Percentiles rank a stretch among this genome's conserved stretches.
Evolutionary conservation across 1,140 invertebrate species (phyloP).

Genomic region (Leptonema lineaticorne): DNA sequence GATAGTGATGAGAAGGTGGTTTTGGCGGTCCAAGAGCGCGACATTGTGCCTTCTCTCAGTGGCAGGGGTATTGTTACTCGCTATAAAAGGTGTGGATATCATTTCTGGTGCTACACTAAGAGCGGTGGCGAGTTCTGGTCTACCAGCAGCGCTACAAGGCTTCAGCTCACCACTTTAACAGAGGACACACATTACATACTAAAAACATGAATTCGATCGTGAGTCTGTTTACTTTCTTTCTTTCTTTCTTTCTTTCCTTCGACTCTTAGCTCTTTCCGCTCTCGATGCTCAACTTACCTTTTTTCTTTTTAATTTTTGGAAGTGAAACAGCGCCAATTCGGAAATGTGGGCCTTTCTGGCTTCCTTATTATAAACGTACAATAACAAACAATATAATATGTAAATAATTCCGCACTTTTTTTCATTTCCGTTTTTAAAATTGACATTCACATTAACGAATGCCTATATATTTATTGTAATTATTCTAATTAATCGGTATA

Average conservation of each 20-base stretch:
- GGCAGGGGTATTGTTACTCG: conserved; percentile 9
- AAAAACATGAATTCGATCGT: conserved; percentile 24
- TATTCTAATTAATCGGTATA: background rate
- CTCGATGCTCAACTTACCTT: too few species aligned
- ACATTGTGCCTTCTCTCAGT: conserved; percentile 6
- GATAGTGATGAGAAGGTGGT: background rate
- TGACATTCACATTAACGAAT: background rate
- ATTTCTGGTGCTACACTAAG: conserved; percentile 28
- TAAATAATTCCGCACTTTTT: background rate
- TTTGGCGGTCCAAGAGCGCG: conserved; percentile 20
- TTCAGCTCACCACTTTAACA: conserved; percentile 1
- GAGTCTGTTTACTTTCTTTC: background rate
- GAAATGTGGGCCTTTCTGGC: too few species aligned
- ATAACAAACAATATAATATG: too few species aligned
- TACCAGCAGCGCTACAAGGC: conserved; percentile 37
- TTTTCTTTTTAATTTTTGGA: too few species aligned
- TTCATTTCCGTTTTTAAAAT: background rate
- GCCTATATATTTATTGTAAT: background rate
- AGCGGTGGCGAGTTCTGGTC: conserved; percentile 40
- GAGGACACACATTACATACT: background rate
- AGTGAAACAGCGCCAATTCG: too few species aligned
- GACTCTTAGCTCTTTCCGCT: too few species aligned
- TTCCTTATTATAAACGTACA: background rate
- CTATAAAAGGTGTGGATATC: conserved; percentile 34
- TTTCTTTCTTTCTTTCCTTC: background rate